Conservation (phyloP, 2,113 vertebrate species). For the Cebus imitator region DNA sequence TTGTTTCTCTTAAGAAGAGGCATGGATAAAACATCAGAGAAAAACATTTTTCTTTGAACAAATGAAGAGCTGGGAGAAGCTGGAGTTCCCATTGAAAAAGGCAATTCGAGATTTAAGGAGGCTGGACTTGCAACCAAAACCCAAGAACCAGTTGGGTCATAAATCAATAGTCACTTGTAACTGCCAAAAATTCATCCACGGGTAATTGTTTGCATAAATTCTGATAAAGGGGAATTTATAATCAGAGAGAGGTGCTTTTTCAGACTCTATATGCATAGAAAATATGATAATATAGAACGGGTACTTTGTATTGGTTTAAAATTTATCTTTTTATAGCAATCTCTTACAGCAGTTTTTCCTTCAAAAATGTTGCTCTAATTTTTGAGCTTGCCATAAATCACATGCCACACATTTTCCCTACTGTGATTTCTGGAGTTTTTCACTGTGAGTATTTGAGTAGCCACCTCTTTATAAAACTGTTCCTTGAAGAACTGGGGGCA, state of each 20-base stretch:
- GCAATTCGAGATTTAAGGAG: neutral
- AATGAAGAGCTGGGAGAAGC: neutral
- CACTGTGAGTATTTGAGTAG: neutral
- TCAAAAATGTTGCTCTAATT: neutral
- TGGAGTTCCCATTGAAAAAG: neutral
- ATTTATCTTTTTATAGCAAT: neutral
- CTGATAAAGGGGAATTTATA: neutral
- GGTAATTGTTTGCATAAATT: neutral
- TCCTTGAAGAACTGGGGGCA: neutral
- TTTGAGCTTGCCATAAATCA: neutral
- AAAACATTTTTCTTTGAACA: neutral
- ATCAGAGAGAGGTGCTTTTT: neutral
- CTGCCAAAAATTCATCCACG: neutral
- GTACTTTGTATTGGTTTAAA: neutral
- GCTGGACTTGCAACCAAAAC: neutral
- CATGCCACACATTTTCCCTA: neutral
- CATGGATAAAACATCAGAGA: neutral
- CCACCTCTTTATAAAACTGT: neutral
- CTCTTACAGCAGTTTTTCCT: neutral
- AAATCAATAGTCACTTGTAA: neutral
- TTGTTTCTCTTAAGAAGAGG: neutral
- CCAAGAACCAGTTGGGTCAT: neutral
- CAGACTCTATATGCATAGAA: neutral
- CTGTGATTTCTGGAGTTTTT: slow-evolving; percentile 1
- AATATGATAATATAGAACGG: neutral